These are phyloP conservation scores for Oreotragus oreotragus DNA, from an alignment of 2,113 vertebrate genomes.

Conservation along the genomic window DNA sequence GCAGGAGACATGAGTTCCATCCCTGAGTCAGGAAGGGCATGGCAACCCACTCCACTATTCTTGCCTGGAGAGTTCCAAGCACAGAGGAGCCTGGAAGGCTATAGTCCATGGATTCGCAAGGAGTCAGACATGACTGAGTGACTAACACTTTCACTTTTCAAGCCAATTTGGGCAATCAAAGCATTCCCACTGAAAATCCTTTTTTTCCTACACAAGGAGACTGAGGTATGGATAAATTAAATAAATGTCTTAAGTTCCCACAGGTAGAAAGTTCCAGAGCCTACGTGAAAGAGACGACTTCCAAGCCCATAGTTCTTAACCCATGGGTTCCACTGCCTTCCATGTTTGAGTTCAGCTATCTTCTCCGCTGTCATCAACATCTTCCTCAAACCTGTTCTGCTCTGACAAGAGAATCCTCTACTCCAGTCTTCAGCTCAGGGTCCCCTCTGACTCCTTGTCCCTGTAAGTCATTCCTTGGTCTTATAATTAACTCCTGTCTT, in stretches of 20 bases:
- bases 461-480: neutral
- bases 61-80: neutral
- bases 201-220: neutral
- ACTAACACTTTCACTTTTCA: neutral
- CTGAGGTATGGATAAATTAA: neutral
- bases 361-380: neutral
- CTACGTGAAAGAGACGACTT: neutral
- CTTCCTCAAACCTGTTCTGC: fast-evolving
- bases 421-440: neutral
- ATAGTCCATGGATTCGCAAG: fast-evolving
- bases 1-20: neutral
- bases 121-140: neutral
- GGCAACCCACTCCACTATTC: neutral
- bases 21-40: neutral
- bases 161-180: neutral
- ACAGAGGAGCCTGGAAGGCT: neutral
- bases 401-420: neutral
- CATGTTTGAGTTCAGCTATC: neutral
- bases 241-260: neutral
- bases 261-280: neutral
- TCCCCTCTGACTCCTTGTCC: neutral
- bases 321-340: neutral
- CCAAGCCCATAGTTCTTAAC: neutral
- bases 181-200: neutral
- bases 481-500: neutral